These are phyloP conservation scores for Leptinotarsa lineolata DNA, from an alignment of 1,140 invertebrate species.

Conservation along the genomic window DNA sequence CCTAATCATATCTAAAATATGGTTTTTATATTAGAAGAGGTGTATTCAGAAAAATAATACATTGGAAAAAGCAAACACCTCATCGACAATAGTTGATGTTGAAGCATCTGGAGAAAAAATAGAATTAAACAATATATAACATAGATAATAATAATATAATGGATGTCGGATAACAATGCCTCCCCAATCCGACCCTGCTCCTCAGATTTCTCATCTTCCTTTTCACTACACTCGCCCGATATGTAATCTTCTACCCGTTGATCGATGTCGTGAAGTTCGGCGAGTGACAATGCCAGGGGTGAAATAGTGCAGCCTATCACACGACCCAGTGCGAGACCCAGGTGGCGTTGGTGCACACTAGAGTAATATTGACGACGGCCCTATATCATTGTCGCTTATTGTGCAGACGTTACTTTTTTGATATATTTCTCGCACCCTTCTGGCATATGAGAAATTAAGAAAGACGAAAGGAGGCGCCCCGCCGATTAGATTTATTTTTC, in stretches of 20 bases:
- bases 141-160: too few species aligned
- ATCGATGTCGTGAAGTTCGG: slow-evolving; percentile 19
- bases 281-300: neutral
- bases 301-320: slow-evolving; percentile 6
- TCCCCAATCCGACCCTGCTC: neutral
- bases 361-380: slow-evolving; percentile 16
- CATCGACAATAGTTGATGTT: too few species aligned
- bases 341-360: slow-evolving; percentile 11
- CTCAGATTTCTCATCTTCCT: neutral
- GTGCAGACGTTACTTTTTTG: slow-evolving; percentile 8
- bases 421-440: neutral
- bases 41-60: too few species aligned
- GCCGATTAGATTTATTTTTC: too few species aligned
- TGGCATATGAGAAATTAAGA: neutral
- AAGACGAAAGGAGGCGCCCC: neutral
- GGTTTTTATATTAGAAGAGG: too few species aligned
- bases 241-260: slow-evolving; percentile 16
- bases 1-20: too few species aligned
- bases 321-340: slow-evolving; percentile 1
- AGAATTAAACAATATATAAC: too few species aligned
- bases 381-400: slow-evolving; percentile 11
- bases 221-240: neutral
- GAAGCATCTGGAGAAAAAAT: too few species aligned
- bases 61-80: too few species aligned
- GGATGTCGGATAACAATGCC: neutral